A percentile compares a stretch with the other conserved stretches of the same genome.
Evolutionary conservation across 2,797 vertebrate genomes (phyloP).

Genomic region (Mallotus villosus): DNA sequence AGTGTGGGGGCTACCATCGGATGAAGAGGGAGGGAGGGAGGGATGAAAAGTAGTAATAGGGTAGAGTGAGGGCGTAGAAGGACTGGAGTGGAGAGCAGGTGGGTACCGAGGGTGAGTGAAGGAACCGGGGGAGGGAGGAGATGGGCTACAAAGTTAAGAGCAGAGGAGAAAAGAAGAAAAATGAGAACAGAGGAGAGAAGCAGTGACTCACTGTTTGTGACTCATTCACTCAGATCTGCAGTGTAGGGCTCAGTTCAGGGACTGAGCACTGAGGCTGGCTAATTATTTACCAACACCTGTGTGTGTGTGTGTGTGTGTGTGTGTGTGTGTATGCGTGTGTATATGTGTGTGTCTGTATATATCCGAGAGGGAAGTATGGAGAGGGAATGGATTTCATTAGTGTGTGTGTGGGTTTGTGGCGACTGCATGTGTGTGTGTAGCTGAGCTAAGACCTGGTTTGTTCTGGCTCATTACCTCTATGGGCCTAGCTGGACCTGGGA

Average conservation of each 20-base stretch:
- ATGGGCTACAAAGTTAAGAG: neutral
- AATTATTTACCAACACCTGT: neutral
- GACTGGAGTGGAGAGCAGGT: neutral
- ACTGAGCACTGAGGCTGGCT: neutral
- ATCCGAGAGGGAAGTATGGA: neutral
- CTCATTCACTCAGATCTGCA: constrained; percentile 1
- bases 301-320: neutral
- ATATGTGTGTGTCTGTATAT: neutral
- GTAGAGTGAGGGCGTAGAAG: neutral
- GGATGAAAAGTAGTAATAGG: neutral
- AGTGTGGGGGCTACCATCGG: no score
- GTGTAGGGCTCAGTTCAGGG: neutral
- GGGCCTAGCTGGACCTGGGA: no score
- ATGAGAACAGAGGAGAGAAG: neutral
- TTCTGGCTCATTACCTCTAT: no score
- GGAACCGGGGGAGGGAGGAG: neutral
- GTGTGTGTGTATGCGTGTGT: neutral
- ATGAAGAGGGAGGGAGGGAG: neutral
- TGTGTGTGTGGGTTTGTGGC: neutral
- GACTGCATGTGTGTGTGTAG: no score
- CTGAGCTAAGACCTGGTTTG: no score
- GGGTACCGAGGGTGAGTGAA: neutral
- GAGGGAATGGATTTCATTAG: neutral
- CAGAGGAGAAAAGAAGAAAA: neutral
- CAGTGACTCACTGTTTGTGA: neutral